Percentiles rank a stretch among this genome's conserved stretches.
Conservation (phyloP, 2,113 vertebrate species). For the Triplophysa siluroides region DNA sequence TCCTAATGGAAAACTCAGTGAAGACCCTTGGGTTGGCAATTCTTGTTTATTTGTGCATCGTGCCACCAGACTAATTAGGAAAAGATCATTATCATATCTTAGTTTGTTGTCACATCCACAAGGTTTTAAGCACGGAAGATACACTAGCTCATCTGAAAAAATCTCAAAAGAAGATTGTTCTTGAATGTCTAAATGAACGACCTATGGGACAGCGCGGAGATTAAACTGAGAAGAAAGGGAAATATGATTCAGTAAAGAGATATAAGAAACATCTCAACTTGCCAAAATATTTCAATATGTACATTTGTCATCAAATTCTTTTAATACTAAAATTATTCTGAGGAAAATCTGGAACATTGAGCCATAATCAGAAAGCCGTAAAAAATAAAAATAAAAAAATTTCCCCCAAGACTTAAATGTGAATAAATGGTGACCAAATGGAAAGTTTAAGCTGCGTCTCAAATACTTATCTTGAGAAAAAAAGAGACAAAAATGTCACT, state of each 20-base stretch:
- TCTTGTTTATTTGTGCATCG: background rate
- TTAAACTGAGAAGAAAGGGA: background rate
- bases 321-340: background rate
- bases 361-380: too few relatives aligned
- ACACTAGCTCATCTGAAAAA: background rate
- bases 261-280: too few relatives aligned
- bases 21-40: background rate
- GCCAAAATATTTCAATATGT: too few relatives aligned
- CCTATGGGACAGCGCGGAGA: background rate
- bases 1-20: conserved; percentile 12
- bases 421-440: too few relatives aligned
- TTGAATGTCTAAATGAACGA: background rate
- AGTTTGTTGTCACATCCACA: background rate
- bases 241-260: too few relatives aligned
- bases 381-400: too few relatives aligned
- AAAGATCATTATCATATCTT: conserved; percentile 7
- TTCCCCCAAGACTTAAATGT: too few relatives aligned
- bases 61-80: conserved; percentile 2
- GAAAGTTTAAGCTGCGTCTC: too few relatives aligned
- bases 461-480: too few relatives aligned
- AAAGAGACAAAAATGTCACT: too few relatives aligned
- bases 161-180: background rate
- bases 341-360: too few relatives aligned
- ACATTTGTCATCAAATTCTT: background rate
- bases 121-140: background rate